Base-by-base conservation (phyloP, 2,888 invertebrate genomes). In the Periphyllus acericola region DNA sequence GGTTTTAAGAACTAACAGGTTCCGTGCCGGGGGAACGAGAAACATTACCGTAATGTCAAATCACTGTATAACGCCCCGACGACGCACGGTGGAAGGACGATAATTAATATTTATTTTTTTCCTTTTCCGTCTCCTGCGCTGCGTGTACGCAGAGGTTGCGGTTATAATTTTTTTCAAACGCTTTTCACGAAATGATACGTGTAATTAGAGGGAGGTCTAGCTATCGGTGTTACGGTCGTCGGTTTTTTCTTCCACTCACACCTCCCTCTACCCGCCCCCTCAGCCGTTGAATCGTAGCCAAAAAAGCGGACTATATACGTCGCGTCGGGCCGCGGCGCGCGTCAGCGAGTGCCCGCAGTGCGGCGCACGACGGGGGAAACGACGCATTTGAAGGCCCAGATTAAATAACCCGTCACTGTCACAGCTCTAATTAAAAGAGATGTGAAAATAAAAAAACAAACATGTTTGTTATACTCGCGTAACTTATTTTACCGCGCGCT, bases 361-460 rank as follows among this genome's bases (percentile, higher is more conserved):
- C n/a, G n/a, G n/a, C n/a, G n/a, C n/a, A n/a, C n/a, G n/a, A n/a
- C n/a, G n/a, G n/a, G 8, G 21, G 32, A 17, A 74, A 68, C 40
- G 72, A 80, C 74, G 72, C 32, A 68, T 72, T 80, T 55, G 36
- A 55, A 86, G 71, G 81, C 74, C 60, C 36, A 75, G 74, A 81
- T 81, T 87, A 87, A 81, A 87, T 81, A 81, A 81, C 72, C 46
- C 81, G 74, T 80, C 87, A 81, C 87, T 81, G 80, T 87, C 72
- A 66, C 46, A 68, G 32, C 60, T 81, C 80, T 81, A 74, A 87
- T 87, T 87, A 81, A 81, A 87, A 66, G 66, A 40, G 46, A 87
- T n/a, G 74, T 60, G 21, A 68, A 40, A 46, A 78, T 34, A 40
- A 86, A 55, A 85, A 78, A 60, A 86, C n/a, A 72, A 72, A 68